Percentiles rank a stretch among this genome's conserved stretches.
Evolutionary conservation across 1,140 invertebrate species (phyloP).

Genomic region (Diorhabda carinulata): DNA sequence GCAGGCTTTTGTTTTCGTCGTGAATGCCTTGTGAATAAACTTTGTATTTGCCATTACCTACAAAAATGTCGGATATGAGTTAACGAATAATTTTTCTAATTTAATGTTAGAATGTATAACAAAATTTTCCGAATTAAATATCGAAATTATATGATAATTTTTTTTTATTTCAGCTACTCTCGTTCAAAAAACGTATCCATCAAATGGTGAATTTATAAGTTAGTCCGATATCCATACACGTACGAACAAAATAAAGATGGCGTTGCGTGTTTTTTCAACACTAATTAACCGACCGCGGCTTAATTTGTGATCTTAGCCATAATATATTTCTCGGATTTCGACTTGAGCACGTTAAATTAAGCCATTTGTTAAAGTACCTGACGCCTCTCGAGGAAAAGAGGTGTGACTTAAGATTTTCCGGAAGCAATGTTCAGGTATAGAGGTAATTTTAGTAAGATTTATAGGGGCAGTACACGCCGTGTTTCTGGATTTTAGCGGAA

Average conservation of each 20-base stretch:
- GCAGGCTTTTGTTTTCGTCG: no score
- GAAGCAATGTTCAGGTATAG: slow-evolving; percentile 19
- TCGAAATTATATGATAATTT: no score
- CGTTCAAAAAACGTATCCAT: no score
- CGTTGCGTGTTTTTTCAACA: slow-evolving; percentile 14
- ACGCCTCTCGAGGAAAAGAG: slow-evolving; percentile 10
- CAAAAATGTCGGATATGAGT: no score
- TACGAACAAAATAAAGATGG: slow-evolving; percentile 8
- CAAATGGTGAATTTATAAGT: no score
- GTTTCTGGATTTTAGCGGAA: slow-evolving; percentile 12
- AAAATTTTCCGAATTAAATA: no score
- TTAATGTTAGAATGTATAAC: no score
- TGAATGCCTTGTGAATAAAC: no score
- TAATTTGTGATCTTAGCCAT: slow-evolving; percentile 16
- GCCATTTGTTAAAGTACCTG: slow-evolving; percentile 11
- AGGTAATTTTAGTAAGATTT: slow-evolving; percentile 17
- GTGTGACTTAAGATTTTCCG: slow-evolving; percentile 17
- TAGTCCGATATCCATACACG: no score
- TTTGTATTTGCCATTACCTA: no score
- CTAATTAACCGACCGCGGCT: slow-evolving; percentile 9
- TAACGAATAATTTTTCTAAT: no score
- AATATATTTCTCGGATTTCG: slow-evolving; percentile 19
- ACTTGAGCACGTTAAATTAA: slow-evolving; percentile 16
- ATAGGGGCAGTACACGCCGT: slow-evolving; percentile 8
- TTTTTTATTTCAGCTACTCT: no score